These are phyloP conservation scores for Allolobophora icterica DNA, from an alignment of 2,888 invertebrate genomes.

Conservation along the genomic window DNA sequence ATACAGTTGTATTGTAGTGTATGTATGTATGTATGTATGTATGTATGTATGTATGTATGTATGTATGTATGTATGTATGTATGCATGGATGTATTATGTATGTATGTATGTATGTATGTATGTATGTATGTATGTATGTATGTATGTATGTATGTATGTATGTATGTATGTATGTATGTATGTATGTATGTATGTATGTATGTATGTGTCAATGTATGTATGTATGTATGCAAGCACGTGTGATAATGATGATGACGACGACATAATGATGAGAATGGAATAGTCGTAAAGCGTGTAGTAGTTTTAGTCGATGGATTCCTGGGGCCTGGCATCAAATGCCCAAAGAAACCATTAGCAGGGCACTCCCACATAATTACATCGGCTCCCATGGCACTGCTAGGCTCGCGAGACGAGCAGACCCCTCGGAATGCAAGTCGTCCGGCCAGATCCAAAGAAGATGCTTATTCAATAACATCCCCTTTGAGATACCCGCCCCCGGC, in stretches of 20 bases:
- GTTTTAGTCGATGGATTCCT: background rate
- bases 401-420: background rate
- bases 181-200: slow-evolving; percentile 23
- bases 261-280: background rate
- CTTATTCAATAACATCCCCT: background rate
- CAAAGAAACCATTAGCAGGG: background rate
- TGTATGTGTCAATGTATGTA: slow-evolving; percentile 3
- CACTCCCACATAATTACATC: background rate
- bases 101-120: slow-evolving; percentile 26
- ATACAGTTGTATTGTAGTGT: too few relatives aligned
- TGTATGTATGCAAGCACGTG: background rate
- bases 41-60: too few relatives aligned
- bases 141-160: slow-evolving; percentile 25
- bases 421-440: background rate
- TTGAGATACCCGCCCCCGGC: background rate
- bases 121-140: slow-evolving; percentile 22
- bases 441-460: background rate
- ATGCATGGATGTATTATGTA: background rate
- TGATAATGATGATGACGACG: background rate
- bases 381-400: background rate
- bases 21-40: too few relatives aligned
- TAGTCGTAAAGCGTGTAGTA: background rate
- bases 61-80: too few relatives aligned
- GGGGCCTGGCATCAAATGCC: background rate
- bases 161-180: slow-evolving; percentile 2